These are phyloP conservation scores for Neogobius melanostomus DNA, from an alignment of 2,113 vertebrate genomes.

Conservation along the genomic window DNA sequence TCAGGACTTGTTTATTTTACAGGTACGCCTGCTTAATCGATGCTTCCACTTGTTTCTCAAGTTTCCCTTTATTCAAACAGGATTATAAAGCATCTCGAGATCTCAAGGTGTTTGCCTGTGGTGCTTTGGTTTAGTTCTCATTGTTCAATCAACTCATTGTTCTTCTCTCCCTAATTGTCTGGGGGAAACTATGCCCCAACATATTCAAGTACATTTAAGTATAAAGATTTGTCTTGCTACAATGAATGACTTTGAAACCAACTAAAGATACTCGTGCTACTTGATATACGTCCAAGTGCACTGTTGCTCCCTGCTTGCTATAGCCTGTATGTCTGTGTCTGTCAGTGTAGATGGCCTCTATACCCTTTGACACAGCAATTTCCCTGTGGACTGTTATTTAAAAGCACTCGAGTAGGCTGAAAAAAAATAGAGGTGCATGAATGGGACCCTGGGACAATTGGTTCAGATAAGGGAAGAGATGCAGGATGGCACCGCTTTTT, in stretches of 20 bases:
- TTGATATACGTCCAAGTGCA: background rate
- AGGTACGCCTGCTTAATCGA: no score
- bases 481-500: constrained; percentile 22
- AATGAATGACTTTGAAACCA: background rate
- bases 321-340: background rate
- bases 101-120: background rate
- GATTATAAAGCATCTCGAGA: background rate
- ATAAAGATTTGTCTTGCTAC: background rate
- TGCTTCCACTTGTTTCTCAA: no score
- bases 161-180: background rate
- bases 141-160: background rate
- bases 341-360: constrained; percentile 10
- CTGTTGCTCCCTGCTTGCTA: constrained; percentile 1
- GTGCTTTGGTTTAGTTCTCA: background rate
- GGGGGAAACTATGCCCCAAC: no score
- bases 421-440: constrained; percentile 2
- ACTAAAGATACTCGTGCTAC: background rate
- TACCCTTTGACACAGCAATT: constrained; percentile 34
- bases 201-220: no score
- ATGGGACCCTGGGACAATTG: constrained; percentile 20
- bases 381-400: constrained; percentile 27
- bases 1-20: no score
- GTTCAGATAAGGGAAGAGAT: constrained; percentile 8
- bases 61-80: no score
- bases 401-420: constrained; percentile 33